Conservation (phyloP, 2,888 invertebrate genomes). For the Stenotaenia linearis region DNA sequence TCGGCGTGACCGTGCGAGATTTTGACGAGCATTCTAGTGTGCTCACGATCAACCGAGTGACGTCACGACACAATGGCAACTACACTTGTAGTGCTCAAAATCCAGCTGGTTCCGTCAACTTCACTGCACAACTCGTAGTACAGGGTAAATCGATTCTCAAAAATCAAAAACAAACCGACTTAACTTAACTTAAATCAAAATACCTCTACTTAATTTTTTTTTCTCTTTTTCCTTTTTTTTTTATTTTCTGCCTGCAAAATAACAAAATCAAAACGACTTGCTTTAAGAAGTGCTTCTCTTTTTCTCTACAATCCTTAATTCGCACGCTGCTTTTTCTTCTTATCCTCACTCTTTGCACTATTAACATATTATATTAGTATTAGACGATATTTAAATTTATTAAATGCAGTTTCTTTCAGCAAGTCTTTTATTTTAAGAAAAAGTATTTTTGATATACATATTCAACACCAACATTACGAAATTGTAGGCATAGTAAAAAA, state of each 20-base stretch:
- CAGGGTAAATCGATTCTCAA: slow-evolving; percentile 32
- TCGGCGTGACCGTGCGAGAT: slow-evolving; percentile 28
- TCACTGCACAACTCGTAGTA: slow-evolving; percentile 30
- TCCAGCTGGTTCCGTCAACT: slow-evolving; percentile 29
- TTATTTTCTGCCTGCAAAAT: background rate
- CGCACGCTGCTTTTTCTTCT: background rate
- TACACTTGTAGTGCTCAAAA: slow-evolving; percentile 33
- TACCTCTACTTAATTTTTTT: background rate
- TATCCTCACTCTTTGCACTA: background rate
- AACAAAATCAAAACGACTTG: background rate
- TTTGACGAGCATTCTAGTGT: slow-evolving; percentile 33
- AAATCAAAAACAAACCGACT: background rate
- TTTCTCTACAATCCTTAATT: background rate
- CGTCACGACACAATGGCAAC: slow-evolving; percentile 31
- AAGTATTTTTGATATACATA: background rate
- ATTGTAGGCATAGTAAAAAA: background rate
- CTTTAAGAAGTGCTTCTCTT: background rate
- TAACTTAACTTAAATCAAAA: background rate
- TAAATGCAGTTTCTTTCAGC: background rate
- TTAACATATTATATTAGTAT: no score
- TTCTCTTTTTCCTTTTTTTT: background rate
- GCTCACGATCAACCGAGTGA: slow-evolving; percentile 31
- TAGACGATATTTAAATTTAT: background rate
- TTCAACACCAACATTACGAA: background rate
- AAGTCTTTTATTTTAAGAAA: background rate